Evolutionary conservation across 2,888 invertebrate species (phyloP).

Genomic region (Magallana nippona): DNA sequence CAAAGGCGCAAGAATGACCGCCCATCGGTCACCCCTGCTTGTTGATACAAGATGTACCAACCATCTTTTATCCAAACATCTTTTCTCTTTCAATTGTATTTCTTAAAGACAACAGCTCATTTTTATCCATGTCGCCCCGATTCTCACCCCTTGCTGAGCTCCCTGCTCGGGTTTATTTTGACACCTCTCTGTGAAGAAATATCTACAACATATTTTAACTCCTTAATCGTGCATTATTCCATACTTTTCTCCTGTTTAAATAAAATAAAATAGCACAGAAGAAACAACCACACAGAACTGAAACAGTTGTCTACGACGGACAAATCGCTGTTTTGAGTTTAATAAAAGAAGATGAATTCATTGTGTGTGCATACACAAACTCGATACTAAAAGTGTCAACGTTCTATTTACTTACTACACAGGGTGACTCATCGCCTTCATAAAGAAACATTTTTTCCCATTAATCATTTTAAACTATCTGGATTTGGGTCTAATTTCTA

Average conservation of each 20-base stretch:
- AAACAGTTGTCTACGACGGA: not conserved
- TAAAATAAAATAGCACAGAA: not conserved
- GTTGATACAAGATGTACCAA: conserved; percentile 26
- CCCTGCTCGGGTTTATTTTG: conserved; percentile 8
- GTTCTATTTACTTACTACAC: not conserved
- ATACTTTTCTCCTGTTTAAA: not conserved
- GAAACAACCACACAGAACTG: not conserved
- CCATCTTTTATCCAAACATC: conserved; percentile 24
- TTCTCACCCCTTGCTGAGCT: conserved; percentile 43
- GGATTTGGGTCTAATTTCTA: not conserved
- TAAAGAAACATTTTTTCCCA: not conserved
- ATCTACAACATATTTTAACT: not conserved
- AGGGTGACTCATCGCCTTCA: conserved; percentile 2
- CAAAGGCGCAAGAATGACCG: conserved; percentile 37
- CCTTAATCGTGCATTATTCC: not conserved
- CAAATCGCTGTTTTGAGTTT: not conserved
- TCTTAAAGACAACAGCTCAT: conserved; percentile 21
- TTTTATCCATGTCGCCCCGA: conserved; percentile 43
- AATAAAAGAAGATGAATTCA: not conserved
- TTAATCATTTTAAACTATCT: conserved; percentile 6
- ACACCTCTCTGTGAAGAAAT: not conserved
- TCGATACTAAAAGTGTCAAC: conserved; percentile 19
- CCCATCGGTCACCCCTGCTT: conserved; percentile 25
- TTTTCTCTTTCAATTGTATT: conserved; percentile 29
- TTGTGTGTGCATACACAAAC: not conserved